Conservation (phyloP, 1,140 invertebrate species). For the Drosophila guanche region DNA sequence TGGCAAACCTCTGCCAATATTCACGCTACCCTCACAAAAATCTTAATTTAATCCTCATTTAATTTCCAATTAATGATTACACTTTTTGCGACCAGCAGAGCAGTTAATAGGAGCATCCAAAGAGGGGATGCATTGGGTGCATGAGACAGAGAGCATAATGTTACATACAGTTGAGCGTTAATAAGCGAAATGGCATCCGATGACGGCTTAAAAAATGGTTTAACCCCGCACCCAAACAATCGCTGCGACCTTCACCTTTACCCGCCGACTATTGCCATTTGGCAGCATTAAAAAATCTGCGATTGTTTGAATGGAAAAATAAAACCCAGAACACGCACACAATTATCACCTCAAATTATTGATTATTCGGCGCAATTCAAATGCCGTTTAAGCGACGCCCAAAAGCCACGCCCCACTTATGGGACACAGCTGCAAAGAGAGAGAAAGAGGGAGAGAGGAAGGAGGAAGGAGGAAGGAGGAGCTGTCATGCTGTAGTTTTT, state of each 20-base stretch:
- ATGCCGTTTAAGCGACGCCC: slow-evolving; percentile 48
- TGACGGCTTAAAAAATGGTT: slow-evolving; percentile 1
- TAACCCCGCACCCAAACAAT: too few relatives aligned
- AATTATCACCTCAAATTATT: slow-evolving; percentile 78
- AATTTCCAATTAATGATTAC: slow-evolving; percentile 39
- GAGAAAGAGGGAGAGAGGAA: neutral
- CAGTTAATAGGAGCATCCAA: slow-evolving; percentile 6
- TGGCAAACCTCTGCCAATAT: too few relatives aligned
- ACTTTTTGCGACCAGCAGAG: neutral
- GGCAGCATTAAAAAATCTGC: slow-evolving; percentile 5
- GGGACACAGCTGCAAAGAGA: too few relatives aligned
- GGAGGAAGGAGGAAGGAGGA: too few relatives aligned
- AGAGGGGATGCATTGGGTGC: neutral
- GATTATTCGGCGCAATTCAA: slow-evolving; percentile 76
- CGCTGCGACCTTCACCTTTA: neutral
- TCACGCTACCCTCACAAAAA: too few relatives aligned
- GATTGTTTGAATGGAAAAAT: slow-evolving; percentile 19
- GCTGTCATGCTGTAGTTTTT: slow-evolving; percentile 47
- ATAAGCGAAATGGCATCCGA: neutral
- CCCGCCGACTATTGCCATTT: neutral
- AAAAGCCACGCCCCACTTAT: neutral
- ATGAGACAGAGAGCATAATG: too few relatives aligned
- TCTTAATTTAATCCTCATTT: neutral
- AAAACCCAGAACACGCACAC: slow-evolving; percentile 64
- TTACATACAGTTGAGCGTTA: neutral